These are phyloP conservation scores for Ceyx melanurus DNA, from an alignment of 2,113 vertebrate species.

Conservation along the genomic window DNA sequence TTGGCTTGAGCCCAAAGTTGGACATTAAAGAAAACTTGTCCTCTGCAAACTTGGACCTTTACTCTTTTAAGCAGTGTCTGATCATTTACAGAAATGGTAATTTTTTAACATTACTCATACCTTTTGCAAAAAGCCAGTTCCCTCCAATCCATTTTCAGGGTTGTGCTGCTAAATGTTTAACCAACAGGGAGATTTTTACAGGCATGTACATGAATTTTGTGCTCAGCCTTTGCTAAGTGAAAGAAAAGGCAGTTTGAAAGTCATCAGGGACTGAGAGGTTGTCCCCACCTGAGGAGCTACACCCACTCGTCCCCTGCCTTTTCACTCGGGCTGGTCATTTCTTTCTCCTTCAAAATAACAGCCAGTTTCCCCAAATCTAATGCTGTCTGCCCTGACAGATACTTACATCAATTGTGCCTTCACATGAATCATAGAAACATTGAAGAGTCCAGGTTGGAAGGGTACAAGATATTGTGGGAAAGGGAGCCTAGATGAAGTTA, in stretches of 20 bases:
- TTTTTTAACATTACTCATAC: neutral
- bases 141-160: neutral
- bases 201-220: fast-evolving
- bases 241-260: neutral
- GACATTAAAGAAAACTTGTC: neutral
- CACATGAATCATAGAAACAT: neutral
- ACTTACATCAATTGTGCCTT: neutral
- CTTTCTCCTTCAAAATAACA: neutral
- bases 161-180: neutral
- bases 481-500: neutral
- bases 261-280: fast-evolving
- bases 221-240: neutral
- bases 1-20: neutral
- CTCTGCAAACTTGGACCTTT: neutral
- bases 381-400: neutral
- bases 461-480: neutral
- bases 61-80: neutral
- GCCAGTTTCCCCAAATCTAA: neutral
- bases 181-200: neutral
- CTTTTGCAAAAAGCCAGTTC: neutral
- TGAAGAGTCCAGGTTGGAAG: neutral
- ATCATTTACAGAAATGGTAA: neutral
- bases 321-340: neutral
- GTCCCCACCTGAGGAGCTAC: neutral
- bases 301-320: neutral